A percentile compares a stretch with the other conserved stretches of the same genome.
These are phyloP conservation scores for Cirrhinus molitorella DNA, from an alignment of 2,797 vertebrate species.

Conservation along the genomic window DNA sequence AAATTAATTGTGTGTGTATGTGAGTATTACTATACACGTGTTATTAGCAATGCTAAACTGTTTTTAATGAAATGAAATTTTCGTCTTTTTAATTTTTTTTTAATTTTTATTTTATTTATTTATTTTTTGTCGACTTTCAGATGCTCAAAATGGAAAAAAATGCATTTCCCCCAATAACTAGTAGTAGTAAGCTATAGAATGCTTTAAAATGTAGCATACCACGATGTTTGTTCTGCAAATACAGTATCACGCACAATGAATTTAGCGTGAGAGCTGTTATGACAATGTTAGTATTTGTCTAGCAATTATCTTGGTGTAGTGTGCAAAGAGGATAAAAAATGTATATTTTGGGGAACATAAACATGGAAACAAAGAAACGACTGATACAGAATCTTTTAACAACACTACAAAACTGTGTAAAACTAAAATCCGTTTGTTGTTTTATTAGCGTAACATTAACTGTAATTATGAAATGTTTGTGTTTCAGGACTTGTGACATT, in stretches of 20 bases:
- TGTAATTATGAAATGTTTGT: neutral
- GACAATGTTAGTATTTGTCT: neutral
- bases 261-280: neutral
- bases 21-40: too few relatives aligned
- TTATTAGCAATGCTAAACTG: neutral
- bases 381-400: neutral
- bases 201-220: neutral
- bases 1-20: neutral
- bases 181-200: neutral
- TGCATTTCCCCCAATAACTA: neutral
- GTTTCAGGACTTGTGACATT: constrained; percentile 43
- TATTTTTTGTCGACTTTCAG: too few relatives aligned
- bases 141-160: neutral
- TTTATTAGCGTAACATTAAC: neutral
- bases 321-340: neutral
- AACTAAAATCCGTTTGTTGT: neutral
- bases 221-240: neutral
- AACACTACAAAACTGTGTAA: neutral
- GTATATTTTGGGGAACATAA: neutral
- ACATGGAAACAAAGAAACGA: neutral
- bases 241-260: neutral
- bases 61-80: neutral
- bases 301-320: neutral
- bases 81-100: too few relatives aligned
- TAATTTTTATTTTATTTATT: too few relatives aligned